Conservation (phyloP, 92 coral and sea anemone species). For the Zoanthus sansibaricus region DNA sequence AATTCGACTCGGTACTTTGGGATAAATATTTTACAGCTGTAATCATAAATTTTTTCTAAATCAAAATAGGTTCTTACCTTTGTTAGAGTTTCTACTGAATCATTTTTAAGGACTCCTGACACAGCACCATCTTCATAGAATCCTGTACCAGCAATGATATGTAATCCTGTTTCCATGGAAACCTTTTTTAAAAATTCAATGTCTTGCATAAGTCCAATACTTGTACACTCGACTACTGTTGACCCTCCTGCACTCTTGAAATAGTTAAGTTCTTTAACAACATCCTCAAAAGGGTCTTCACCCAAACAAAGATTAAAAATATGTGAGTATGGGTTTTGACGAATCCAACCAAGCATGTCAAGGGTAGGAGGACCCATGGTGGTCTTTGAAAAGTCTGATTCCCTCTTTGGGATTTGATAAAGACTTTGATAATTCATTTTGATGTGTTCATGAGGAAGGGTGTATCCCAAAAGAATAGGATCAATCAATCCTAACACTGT, state of each 20-base stretch:
- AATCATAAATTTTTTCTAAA: background rate
- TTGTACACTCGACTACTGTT: constrained; percentile 85
- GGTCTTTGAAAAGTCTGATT: constrained; percentile 61
- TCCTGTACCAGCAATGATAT: constrained; percentile 92
- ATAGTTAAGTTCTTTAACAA: constrained; percentile 72
- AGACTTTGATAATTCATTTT: constrained; percentile 77
- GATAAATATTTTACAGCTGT: too few relatives aligned
- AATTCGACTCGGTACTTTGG: too few relatives aligned
- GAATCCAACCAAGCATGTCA: constrained; percentile 82
- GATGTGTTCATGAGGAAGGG: constrained; percentile 95
- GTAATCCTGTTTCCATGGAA: constrained; percentile 79
- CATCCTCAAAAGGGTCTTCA: constrained; percentile 87
- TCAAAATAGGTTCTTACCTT: constrained; percentile 61
- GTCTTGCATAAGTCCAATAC: constrained; percentile 79
- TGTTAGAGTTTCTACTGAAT: constrained; percentile 79
- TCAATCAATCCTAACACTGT: constrained; percentile 90
- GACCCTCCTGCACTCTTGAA: constrained; percentile 93
- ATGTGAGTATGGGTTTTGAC: constrained; percentile 85
- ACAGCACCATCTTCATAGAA: constrained; percentile 78
- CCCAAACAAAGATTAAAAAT: constrained; percentile 76
- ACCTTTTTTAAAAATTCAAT: constrained; percentile 73
- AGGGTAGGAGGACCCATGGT: constrained; percentile 68
- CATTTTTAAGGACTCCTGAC: constrained; percentile 63
- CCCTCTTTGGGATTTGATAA: constrained; percentile 66
- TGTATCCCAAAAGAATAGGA: constrained; percentile 77